Conservation (phyloP, 2,797 vertebrate species). For the Aplochiton taeniatus region DNA sequence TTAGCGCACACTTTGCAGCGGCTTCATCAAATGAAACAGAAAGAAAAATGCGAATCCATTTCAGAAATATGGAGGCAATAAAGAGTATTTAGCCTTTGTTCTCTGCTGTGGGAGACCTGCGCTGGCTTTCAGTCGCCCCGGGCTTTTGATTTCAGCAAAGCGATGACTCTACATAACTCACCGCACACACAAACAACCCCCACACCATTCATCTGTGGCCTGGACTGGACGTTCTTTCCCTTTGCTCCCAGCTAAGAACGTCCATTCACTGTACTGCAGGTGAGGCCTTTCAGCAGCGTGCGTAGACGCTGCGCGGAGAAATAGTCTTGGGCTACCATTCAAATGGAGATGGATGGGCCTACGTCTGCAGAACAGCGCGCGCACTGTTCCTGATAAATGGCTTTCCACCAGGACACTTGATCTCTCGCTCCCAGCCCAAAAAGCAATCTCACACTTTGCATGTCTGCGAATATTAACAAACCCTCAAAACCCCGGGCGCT, state of each 20-base stretch:
- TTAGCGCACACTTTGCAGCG: constrained; percentile 26
- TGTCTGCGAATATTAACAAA: constrained; percentile 79
- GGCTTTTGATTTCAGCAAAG: not conserved
- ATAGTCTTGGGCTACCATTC: constrained; percentile 63
- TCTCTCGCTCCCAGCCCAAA: constrained; percentile 68
- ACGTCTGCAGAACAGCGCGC: constrained; percentile 66
- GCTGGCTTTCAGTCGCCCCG: not conserved
- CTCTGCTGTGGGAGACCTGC: not conserved
- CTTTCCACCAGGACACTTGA: constrained; percentile 71
- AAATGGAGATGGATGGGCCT: constrained; percentile 75
- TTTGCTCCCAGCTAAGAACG: constrained; percentile 16
- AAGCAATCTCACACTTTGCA: constrained; percentile 78
- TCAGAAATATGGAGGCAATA: constrained; percentile 23
- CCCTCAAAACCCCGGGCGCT: constrained; percentile 60
- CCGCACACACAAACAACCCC: no score
- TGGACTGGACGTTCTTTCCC: constrained; percentile 6
- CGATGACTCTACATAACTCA: not conserved
- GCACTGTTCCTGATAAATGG: constrained; percentile 73
- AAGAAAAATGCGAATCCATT: constrained; percentile 35
- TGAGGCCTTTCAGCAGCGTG: no score
- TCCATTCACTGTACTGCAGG: constrained; percentile 3
- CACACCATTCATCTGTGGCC: no score
- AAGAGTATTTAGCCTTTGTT: constrained; percentile 23
- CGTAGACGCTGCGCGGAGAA: constrained; percentile 41
- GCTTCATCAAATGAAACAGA: constrained; percentile 37